These are phyloP conservation scores for Lepidochitona cinerea DNA, from an alignment of 2,888 invertebrate genomes.

Conservation along the genomic window DNA sequence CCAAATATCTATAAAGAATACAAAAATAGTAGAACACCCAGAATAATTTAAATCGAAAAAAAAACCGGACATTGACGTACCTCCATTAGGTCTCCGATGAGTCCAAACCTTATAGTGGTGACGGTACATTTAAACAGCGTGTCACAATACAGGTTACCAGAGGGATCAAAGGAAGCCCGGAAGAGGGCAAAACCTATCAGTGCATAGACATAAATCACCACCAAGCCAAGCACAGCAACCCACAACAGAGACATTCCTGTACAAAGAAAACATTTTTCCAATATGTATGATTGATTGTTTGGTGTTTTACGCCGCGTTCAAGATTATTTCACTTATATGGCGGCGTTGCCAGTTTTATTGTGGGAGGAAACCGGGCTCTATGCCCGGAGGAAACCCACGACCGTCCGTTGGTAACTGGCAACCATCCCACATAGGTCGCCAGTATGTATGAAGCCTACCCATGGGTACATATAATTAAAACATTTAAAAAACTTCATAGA, in stretches of 20 bases:
- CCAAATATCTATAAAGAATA: no score
- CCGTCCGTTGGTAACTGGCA: no score
- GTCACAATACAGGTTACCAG: slow-evolving; percentile 64
- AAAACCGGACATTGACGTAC: no score
- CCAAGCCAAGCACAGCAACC: slow-evolving; percentile 70
- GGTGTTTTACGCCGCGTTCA: not conserved
- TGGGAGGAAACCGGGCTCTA: no score
- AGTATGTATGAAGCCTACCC: no score
- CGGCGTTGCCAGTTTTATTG: no score
- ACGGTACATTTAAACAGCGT: slow-evolving; percentile 70
- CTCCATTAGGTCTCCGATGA: slow-evolving; percentile 70
- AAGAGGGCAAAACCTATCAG: slow-evolving; percentile 68
- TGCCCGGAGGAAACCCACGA: no score
- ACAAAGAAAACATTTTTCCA: slow-evolving; percentile 6
- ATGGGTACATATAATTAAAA: no score
- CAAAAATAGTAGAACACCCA: no score
- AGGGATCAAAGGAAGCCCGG: slow-evolving; percentile 62
- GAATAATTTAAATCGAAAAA: no score
- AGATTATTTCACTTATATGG: not conserved
- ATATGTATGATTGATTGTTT: not conserved
- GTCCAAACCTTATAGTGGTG: slow-evolving; percentile 69
- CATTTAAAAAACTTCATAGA: no score
- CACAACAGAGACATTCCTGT: slow-evolving; percentile 69
- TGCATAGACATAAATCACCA: slow-evolving; percentile 70
- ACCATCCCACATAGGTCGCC: no score